Conservation (phyloP, 2,888 invertebrate genomes). For the Osedax frankpressi region DNA sequence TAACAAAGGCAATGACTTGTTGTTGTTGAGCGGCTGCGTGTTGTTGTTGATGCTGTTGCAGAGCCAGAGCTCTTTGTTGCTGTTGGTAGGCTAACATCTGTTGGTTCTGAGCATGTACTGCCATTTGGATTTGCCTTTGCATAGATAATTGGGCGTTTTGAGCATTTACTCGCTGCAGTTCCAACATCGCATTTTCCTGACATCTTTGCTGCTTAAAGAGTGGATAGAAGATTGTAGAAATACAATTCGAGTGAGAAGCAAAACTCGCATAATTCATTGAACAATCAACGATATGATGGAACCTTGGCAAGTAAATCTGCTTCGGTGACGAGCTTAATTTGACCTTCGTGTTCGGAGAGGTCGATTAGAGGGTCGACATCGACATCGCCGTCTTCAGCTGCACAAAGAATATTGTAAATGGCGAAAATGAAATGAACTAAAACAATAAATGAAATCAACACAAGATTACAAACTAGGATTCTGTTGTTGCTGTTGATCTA, state of each 20-base stretch:
- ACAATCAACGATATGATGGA: too few relatives aligned
- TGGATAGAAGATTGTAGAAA: too few relatives aligned
- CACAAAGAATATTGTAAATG: too few relatives aligned
- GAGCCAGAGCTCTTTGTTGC: background rate
- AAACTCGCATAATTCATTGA: too few relatives aligned
- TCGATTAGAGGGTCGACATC: background rate
- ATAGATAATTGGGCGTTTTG: background rate
- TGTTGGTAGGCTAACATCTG: background rate
- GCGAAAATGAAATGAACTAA: too few relatives aligned
- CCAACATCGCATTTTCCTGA: background rate
- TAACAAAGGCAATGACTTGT: background rate
- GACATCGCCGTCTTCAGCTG: background rate
- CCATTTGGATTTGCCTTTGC: too few relatives aligned
- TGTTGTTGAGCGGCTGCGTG: too few relatives aligned
- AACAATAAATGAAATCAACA: too few relatives aligned
- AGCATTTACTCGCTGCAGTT: background rate
- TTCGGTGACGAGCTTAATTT: background rate
- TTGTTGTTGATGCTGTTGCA: background rate
- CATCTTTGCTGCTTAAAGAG: background rate
- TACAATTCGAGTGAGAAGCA: too few relatives aligned
- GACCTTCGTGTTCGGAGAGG: background rate
- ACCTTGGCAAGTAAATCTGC: background rate
- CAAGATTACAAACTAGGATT: background rate
- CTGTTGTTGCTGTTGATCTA: background rate
- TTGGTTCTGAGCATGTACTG: background rate